phyloP scores from a whole-genome alignment of 2,888 invertebrate species.

The Pollenia griseotomentosa region DNA sequence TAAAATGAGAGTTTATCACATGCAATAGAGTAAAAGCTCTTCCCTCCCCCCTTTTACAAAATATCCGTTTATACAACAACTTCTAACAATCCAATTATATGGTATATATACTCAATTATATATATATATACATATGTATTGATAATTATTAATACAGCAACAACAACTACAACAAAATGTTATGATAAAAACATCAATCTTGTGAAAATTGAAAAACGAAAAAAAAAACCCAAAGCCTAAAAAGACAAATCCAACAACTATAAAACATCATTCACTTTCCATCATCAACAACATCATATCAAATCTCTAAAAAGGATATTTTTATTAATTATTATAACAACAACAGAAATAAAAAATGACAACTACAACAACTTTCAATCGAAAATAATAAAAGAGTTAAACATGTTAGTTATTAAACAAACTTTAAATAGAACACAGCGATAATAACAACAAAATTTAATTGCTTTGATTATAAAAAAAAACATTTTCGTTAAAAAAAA shows the following conservation, averaged over 20 bases:
- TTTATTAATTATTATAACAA: not conserved
- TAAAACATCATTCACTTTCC: constrained; percentile 65
- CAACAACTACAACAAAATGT: constrained; percentile 49
- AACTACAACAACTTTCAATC: not conserved
- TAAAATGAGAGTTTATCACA: constrained; percentile 51
- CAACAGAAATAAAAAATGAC: constrained; percentile 24
- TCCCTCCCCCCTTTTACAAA: constrained; percentile 14
- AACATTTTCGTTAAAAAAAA: constrained; percentile 9
- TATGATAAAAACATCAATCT: constrained; percentile 65
- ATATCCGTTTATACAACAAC: not conserved
- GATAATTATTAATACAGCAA: constrained; percentile 66
- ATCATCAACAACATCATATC: constrained; percentile 68
- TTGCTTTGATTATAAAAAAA: not conserved
- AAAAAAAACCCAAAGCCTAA: constrained; percentile 53
- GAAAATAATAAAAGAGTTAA: constrained; percentile 19
- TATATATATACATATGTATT: constrained; percentile 49
- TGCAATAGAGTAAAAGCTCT: constrained; percentile 40
- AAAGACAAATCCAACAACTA: constrained; percentile 64
- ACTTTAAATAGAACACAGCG: constrained; percentile 32
- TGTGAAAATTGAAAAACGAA: constrained; percentile 18
- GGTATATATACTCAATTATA: constrained; percentile 43
- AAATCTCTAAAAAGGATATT: constrained; percentile 51
- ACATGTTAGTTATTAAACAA: constrained; percentile 45
- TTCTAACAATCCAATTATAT: not conserved
- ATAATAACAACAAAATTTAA: not conserved